Evolutionary conservation across 1,140 invertebrate genomes (phyloP), one percentile per base, ranked within the genome.

Genomic region (Hormaphis cornu): DNA sequence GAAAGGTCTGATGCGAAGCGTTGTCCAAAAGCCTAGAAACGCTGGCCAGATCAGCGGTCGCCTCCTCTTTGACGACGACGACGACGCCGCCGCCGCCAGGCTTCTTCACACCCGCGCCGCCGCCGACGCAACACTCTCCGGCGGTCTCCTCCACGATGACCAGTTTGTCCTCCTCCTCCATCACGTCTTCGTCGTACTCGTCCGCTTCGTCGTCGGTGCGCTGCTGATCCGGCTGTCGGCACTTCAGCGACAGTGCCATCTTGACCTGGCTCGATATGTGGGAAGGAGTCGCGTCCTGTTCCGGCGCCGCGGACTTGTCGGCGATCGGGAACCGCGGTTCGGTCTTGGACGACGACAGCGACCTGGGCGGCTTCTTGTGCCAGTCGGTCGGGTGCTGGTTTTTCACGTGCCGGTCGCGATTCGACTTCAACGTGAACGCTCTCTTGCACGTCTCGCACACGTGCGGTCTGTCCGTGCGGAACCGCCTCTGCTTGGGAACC

Each of bases 401-500:
- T 76, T 95, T 95, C 0, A 95, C 89, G 71, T 96, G 93, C 1
- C 92, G 80, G 77, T 95, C 92, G 91, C 95, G 95, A 75, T 95
- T 95, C 8, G 91, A 93, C 8, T 91, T 83, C 0, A 95, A 77
- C 0, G 92, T 95, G 74, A 96, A 96, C 53, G 89, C 82, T 0
- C 91, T 90, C 0, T 89, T 87, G 75, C 93, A 95, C 73, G 92
- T 88, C 40, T 90, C 89, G 77, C 93, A 95, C 1, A 86, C 86
- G 75, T 93, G 94, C 1, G 91, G 91, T 22, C 91, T 82, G 77
- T 94, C 91, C n/a, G 91, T 95, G 58, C 92, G 83, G 75, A 94
- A 95, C 50, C 91, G 82, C 30, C 91, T 80, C 76, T 94, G 92
- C 74, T 93, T 93, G 0, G 89, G 90, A 84, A 93, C 90, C 0